Evolutionary conservation across 1,140 invertebrate species (phyloP), one percentile per base, ranked within the genome.

Genomic region (Pseudomyrmex concolor): DNA sequence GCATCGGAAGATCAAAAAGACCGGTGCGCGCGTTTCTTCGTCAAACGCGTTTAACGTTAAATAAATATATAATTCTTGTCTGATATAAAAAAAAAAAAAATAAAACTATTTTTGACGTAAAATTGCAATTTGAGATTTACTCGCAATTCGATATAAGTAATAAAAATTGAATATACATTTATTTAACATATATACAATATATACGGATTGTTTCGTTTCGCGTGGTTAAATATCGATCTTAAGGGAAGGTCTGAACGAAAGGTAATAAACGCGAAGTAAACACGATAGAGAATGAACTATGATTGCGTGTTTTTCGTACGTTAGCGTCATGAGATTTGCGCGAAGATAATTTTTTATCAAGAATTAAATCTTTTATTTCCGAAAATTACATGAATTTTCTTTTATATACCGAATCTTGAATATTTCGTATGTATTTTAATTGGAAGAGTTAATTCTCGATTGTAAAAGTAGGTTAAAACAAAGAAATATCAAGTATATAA

Each of bases 261-360:
- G 34, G 22, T 66, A 54, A 67, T 77, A 54, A 77, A 51, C 13
- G 59, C 12, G 19, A 77, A 73, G 45, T 43, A 13, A 59, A 60
- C 70, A 55, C 5, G 73, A 34, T 34, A 34, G 9, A 64, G 19
- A 76, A 34, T 77, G 51, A 77, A 67, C 25, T 55, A 66, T 66
- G 48, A 67, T 67, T 51, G 22, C 22, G 66, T 19, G 62, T 54
- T 77, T 77, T 50, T 76, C 45, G 22, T 51, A 64, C 10, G 45
- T n/a, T 45, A 64, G 17, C 22, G 25, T 64, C 17, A 45, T 76
- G n/a, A 66, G 34, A 54, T 15, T 76, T 9, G 48, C 48, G 48
- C 34, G 9, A 7, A 77, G 17, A 19, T 67, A 51, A 50, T 22
- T 72, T 50, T 43, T 22, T 51, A 13, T 76, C 59, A 51, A 17